A percentile compares a stretch with the other conserved stretches of the same genome.
Evolutionary conservation across 2,113 vertebrate genomes (phyloP).

Genomic region (Harpagus bidentatus): DNA sequence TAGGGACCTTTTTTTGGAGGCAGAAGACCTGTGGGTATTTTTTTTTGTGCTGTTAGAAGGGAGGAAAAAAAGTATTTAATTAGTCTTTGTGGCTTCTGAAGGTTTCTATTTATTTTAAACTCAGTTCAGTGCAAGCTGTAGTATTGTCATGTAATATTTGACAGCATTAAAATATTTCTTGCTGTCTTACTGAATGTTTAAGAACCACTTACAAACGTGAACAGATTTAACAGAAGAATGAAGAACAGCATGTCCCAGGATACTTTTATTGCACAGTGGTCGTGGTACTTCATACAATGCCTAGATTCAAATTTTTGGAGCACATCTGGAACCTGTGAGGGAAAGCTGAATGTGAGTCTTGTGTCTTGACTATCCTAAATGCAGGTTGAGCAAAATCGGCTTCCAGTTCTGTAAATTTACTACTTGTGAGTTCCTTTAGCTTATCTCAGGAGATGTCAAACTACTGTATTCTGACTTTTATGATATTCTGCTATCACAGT

Average conservation of each 20-base stretch:
- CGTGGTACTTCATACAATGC: background rate
- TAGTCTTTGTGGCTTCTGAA: background rate
- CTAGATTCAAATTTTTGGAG: background rate
- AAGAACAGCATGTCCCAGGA: background rate
- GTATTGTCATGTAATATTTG: background rate
- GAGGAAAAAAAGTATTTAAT: background rate
- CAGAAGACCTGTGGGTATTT: background rate
- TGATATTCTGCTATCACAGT: background rate
- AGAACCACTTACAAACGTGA: background rate
- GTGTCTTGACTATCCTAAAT: background rate
- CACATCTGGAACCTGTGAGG: background rate
- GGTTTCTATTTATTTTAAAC: background rate
- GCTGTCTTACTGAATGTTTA: background rate
- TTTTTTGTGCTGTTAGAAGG: background rate
- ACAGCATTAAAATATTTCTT: background rate
- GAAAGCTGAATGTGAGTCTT: background rate
- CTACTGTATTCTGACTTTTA: background rate
- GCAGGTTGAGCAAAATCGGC: background rate
- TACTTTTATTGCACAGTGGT: background rate
- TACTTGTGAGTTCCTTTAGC: background rate
- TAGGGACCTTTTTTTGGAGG: background rate
- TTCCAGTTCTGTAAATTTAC: background rate
- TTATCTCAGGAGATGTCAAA: background rate
- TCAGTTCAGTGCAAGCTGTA: background rate
- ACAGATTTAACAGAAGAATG: background rate